Conservation (phyloP, 2,113 vertebrate genomes). For the Eurypyga helias region DNA sequence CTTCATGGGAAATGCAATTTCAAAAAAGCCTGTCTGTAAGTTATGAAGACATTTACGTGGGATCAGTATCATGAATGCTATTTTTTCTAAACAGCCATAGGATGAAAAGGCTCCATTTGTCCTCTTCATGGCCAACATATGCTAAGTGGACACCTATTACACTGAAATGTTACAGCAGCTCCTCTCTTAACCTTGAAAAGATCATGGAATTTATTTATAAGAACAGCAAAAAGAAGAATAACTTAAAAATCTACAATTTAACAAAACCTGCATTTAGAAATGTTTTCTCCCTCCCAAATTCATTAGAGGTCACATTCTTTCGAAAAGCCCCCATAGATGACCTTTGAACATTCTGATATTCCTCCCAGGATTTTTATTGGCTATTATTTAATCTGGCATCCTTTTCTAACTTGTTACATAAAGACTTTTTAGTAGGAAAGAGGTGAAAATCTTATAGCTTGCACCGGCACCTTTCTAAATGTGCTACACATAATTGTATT, state of each 20-base stretch:
- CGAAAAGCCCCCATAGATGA: not conserved
- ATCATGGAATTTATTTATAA: not conserved
- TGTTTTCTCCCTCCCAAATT: not conserved
- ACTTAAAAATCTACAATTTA: not conserved
- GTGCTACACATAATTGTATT: not conserved
- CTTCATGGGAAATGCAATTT: slow-evolving; percentile 19
- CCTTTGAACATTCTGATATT: not conserved
- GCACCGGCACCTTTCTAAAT: not conserved
- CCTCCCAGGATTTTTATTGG: not conserved
- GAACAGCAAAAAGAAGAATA: not conserved
- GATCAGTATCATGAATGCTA: not conserved
- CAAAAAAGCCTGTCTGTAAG: not conserved
- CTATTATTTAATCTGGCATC: not conserved
- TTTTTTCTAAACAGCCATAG: slow-evolving; percentile 2
- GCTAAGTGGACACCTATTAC: slow-evolving; percentile 31
- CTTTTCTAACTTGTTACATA: not conserved
- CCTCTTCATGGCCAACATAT: slow-evolving; percentile 20
- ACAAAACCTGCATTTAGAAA: not conserved
- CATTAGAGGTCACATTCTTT: not conserved
- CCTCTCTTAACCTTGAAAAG: slow-evolving; percentile 28
- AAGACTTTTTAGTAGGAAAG: slow-evolving; percentile 19
- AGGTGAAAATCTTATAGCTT: not conserved
- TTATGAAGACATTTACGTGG: slow-evolving; percentile 5
- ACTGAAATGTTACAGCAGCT: slow-evolving; percentile 17
- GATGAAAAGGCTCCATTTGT: slow-evolving; percentile 23